phyloP scores from a whole-genome alignment of 2,888 invertebrate species.

The Epinotia bilunana region DNA sequence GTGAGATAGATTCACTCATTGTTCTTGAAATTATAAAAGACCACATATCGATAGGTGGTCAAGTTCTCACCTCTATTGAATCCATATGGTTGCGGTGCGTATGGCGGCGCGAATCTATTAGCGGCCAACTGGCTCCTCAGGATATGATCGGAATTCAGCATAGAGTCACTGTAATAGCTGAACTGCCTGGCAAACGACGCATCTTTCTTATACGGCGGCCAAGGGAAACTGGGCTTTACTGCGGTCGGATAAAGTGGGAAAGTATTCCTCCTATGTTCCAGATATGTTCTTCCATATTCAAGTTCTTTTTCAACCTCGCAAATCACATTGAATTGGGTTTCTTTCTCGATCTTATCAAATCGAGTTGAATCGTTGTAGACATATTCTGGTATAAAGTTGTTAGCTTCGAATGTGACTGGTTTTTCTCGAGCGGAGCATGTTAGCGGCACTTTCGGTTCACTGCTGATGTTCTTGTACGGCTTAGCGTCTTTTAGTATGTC shows the following conservation, averaged over 20 bases:
- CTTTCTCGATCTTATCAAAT: slow-evolving; percentile 47
- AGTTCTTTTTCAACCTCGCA: slow-evolving; percentile 63
- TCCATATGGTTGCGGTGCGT: slow-evolving; percentile 70
- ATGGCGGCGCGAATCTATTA: slow-evolving; percentile 66
- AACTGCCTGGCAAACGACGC: slow-evolving; percentile 54
- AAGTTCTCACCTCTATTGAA: slow-evolving; percentile 69
- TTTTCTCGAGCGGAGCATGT: slow-evolving; percentile 51
- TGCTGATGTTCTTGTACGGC: slow-evolving; percentile 62
- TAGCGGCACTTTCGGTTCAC: slow-evolving; percentile 63
- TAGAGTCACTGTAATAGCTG: slow-evolving; percentile 70
- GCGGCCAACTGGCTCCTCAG: slow-evolving; percentile 69
- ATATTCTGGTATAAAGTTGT: not conserved
- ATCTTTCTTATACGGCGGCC: slow-evolving; percentile 67
- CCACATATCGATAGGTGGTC: not conserved
- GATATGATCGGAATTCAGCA: slow-evolving; percentile 68
- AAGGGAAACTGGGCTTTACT: slow-evolving; percentile 65
- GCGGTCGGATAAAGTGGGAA: slow-evolving; percentile 74
- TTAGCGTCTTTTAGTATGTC: slow-evolving; percentile 72
- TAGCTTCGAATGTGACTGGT: slow-evolving; percentile 24
- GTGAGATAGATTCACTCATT: no score
- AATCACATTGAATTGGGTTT: slow-evolving; percentile 57
- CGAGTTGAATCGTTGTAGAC: not conserved
- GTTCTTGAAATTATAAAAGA: not conserved
- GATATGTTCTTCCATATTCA: slow-evolving; percentile 56
- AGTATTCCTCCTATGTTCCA: slow-evolving; percentile 70